Percentiles rank a stretch among this genome's conserved stretches.
phyloP scores from a whole-genome alignment of 2,888 invertebrate species.

The Andricus quercusramuli region DNA sequence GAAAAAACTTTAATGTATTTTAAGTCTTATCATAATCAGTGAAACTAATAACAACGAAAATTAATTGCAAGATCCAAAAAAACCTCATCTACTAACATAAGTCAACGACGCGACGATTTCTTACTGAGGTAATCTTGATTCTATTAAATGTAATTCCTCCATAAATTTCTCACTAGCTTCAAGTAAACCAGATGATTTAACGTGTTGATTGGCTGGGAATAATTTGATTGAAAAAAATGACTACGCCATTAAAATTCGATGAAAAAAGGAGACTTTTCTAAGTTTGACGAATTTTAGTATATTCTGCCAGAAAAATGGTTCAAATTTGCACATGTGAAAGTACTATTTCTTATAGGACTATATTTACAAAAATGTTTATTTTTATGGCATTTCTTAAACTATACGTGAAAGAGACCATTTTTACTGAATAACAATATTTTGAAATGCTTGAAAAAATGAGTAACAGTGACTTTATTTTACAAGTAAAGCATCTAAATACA shows the following conservation, averaged over 20 bases:
- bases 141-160: not conserved
- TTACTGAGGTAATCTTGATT: not conserved
- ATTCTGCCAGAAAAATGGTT: no score
- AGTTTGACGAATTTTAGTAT: no score
- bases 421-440: no score
- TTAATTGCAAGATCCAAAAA: not conserved
- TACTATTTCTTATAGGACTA: no score
- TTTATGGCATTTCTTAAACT: no score
- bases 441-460: no score
- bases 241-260: not conserved
- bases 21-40: not conserved
- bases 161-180: not conserved
- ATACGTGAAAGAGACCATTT: no score
- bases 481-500: no score
- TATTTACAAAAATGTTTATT: no score
- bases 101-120: not conserved
- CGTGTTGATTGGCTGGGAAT: not conserved
- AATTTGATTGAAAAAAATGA: not conserved
- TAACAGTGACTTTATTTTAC: no score
- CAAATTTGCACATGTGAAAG: no score
- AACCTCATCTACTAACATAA: not conserved
- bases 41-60: not conserved
- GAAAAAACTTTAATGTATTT: not conserved
- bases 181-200: not conserved
- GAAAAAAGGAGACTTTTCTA: not conserved